phyloP scores from a whole-genome alignment of 2,113 vertebrate species.

The Corapipo altera region DNA sequence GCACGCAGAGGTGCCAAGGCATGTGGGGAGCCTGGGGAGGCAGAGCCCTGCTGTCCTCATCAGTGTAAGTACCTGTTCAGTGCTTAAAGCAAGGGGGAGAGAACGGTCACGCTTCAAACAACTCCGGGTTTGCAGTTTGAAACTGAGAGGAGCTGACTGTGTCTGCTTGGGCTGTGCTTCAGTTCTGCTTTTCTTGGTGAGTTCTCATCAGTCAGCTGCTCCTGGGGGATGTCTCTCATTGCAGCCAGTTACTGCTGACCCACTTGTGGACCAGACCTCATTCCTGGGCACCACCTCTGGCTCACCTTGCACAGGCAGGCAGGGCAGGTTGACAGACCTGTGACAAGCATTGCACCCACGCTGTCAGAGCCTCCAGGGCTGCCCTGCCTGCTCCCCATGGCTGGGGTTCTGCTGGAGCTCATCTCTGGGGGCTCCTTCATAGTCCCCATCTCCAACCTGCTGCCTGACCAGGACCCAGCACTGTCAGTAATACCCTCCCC shows the following conservation, averaged over 20 bases:
- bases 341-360: neutral
- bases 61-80: neutral
- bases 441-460: neutral
- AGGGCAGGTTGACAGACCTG: accelerated
- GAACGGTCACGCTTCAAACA: neutral
- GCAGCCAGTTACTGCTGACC: neutral
- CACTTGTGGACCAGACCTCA: accelerated
- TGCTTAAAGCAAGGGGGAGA: neutral
- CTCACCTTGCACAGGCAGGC: neutral
- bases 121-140: neutral
- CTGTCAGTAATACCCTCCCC: neutral
- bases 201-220: neutral
- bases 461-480: neutral
- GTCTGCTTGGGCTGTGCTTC: neutral
- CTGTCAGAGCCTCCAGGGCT: neutral
- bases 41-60: neutral
- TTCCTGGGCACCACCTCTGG: neutral
- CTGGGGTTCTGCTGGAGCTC: neutral
- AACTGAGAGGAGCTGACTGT: neutral
- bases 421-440: neutral
- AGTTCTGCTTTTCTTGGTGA: neutral
- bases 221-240: accelerated
- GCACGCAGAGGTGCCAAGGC: neutral
- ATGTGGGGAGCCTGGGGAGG: neutral
- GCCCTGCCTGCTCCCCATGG: neutral